These are phyloP conservation scores for Oligia latruncula DNA, from an alignment of 2,888 invertebrate species.

Conservation along the genomic window DNA sequence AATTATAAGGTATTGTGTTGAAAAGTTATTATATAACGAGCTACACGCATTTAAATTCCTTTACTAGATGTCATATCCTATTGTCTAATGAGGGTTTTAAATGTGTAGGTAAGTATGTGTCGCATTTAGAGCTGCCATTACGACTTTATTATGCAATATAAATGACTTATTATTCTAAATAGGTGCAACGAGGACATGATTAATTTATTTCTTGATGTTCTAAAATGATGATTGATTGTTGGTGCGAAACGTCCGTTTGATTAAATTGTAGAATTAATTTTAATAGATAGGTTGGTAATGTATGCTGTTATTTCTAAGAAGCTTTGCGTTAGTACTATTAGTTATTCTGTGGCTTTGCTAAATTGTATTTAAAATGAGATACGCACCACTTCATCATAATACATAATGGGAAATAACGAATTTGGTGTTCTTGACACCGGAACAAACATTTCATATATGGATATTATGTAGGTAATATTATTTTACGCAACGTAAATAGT, in stretches of 20 bases:
- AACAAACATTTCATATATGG: slow-evolving; percentile 39
- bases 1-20: not conserved
- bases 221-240: not conserved
- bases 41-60: slow-evolving; percentile 5
- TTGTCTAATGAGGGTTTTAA: slow-evolving; percentile 7
- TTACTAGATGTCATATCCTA: not conserved
- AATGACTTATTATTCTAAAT: slow-evolving; percentile 34
- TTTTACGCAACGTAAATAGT: not conserved
- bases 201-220: not conserved
- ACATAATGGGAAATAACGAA: slow-evolving; percentile 14
- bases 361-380: not conserved
- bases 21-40: slow-evolving; percentile 13
- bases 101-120: not conserved
- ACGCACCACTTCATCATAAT: slow-evolving; percentile 8
- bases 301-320: not conserved
- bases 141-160: slow-evolving; percentile 14
- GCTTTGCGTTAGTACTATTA: not conserved
- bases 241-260: not conserved
- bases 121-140: slow-evolving; percentile 17
- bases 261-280: slow-evolving; percentile 1
- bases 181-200: slow-evolving; percentile 9
- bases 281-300: not conserved
- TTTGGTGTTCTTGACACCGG: slow-evolving; percentile 23
- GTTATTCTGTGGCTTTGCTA: not conserved
- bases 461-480: not conserved